These are phyloP conservation scores for Diplodus sargus DNA, from an alignment of 2,797 vertebrate genomes.

Conservation along the genomic window DNA sequence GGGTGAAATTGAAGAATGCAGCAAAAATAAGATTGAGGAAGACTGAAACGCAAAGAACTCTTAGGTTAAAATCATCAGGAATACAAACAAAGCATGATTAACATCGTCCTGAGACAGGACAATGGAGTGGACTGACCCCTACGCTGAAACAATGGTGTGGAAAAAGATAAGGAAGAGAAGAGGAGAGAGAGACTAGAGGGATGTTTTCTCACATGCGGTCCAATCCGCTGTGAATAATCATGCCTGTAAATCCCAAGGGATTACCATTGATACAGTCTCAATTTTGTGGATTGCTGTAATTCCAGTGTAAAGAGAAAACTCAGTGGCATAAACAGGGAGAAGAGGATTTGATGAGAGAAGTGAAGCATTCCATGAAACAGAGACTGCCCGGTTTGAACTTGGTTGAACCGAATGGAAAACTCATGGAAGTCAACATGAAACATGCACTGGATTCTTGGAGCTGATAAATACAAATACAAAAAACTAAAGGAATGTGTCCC, in stretches of 20 bases:
- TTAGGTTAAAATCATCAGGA: constrained; percentile 26
- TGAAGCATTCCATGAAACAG: constrained; percentile 3
- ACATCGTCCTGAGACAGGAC: constrained; percentile 6
- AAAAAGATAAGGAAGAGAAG: constrained; percentile 12
- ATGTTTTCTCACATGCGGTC: constrained; percentile 40
- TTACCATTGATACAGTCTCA: constrained; percentile 58
- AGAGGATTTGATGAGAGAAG: constrained; percentile 40
- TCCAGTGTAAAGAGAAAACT: constrained; percentile 49
- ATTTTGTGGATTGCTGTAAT: constrained; percentile 59
- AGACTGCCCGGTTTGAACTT: constrained; percentile 6
- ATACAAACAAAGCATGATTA: constrained; percentile 30
- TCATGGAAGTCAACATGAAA: background rate
- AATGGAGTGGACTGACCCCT: background rate
- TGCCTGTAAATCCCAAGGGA: constrained; percentile 62
- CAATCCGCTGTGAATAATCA: constrained; percentile 68
- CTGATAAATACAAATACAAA: background rate
- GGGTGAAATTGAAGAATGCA: background rate
- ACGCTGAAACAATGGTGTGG: constrained; percentile 27
- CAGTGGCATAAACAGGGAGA: constrained; percentile 20
- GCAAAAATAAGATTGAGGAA: background rate
- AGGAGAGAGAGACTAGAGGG: background rate
- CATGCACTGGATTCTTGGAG: background rate
- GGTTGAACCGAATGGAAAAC: background rate
- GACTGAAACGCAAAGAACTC: constrained; percentile 7
- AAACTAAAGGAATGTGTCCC: background rate